Conservation (phyloP, 2,113 vertebrate genomes). For the Anoura caudifer region DNA sequence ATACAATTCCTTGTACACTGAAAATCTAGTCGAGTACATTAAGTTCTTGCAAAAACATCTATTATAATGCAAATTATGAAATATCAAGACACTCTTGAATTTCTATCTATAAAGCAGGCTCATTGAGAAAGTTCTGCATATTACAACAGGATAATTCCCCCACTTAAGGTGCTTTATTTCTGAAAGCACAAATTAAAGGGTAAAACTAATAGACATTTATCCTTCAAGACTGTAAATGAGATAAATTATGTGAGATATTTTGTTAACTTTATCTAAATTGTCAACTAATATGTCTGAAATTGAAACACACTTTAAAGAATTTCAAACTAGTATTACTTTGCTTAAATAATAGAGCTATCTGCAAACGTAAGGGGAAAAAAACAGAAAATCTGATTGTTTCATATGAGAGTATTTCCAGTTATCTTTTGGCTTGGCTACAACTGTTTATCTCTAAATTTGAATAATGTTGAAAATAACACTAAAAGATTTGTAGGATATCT, state of each 20-base stretch:
- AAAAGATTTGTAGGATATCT: not conserved
- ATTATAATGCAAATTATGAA: constrained; percentile 53
- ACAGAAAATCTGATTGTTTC: not conserved
- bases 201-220: constrained; percentile 27
- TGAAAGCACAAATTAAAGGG: constrained; percentile 36
- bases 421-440: not conserved
- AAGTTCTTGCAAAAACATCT: not conserved
- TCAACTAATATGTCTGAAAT: constrained; percentile 16
- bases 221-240: constrained; percentile 7
- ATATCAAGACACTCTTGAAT: constrained; percentile 11
- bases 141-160: not conserved
- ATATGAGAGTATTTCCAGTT: not conserved
- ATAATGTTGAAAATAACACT: not conserved
- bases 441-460: not conserved
- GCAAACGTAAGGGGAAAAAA: not conserved
- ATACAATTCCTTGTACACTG: not conserved
- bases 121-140: constrained; percentile 3
- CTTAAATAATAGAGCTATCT: not conserved
- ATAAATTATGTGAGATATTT: constrained; percentile 9
- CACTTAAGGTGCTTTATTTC: constrained; percentile 14
- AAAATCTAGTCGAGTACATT: constrained; percentile 13
- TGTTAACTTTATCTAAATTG: constrained; percentile 29
- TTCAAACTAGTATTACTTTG: constrained; percentile 22
- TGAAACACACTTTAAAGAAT: not conserved
- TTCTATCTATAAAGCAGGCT: constrained; percentile 39